phyloP scores from a whole-genome alignment of 2,888 invertebrate genomes.

The Drosophila mettleri region DNA sequence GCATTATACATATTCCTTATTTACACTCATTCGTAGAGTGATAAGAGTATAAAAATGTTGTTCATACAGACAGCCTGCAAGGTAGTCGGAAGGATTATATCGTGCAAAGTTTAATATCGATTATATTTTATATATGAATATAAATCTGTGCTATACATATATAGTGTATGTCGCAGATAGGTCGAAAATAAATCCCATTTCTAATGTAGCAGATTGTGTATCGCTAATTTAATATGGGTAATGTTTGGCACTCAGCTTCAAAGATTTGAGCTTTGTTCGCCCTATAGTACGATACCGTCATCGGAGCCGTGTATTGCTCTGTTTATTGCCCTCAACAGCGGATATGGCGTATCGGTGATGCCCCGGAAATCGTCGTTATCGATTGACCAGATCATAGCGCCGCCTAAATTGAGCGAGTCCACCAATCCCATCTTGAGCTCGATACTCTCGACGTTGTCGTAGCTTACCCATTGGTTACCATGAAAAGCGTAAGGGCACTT shows the following conservation, averaged over 20 bases:
- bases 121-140: too few relatives aligned
- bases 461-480: background rate
- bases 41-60: too few relatives aligned
- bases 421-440: background rate
- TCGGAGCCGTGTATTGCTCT: background rate
- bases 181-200: too few relatives aligned
- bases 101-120: too few relatives aligned
- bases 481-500: background rate
- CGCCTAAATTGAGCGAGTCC: background rate
- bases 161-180: too few relatives aligned
- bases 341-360: background rate
- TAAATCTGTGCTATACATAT: too few relatives aligned
- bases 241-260: too few relatives aligned
- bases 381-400: background rate
- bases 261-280: too few relatives aligned
- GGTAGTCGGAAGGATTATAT: too few relatives aligned
- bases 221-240: too few relatives aligned
- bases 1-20: background rate
- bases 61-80: too few relatives aligned
- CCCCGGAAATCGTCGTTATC: background rate
- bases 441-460: conserved; percentile 1
- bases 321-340: background rate
- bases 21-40: background rate
- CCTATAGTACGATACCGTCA: background rate
- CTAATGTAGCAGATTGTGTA: too few relatives aligned